A percentile compares a stretch with the other conserved stretches of the same genome.
These are phyloP conservation scores for Peucedramus taeniatus DNA, from an alignment of 2,113 vertebrate species.

Conservation along the genomic window DNA sequence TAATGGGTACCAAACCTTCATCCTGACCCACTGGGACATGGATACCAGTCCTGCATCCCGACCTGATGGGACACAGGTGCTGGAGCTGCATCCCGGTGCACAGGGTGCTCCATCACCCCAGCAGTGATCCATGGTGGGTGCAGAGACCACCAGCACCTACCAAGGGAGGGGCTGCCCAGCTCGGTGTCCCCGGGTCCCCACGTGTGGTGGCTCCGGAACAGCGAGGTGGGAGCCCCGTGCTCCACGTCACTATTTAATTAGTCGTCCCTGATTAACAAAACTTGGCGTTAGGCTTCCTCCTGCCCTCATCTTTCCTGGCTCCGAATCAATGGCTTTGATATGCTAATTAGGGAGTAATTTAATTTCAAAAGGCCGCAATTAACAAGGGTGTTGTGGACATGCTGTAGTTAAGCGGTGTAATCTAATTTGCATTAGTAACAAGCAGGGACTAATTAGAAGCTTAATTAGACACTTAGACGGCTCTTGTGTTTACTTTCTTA, in stretches of 20 bases:
- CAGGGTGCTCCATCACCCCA: background rate
- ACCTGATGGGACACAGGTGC: rapidly evolving
- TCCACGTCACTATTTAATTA: conserved; percentile 95
- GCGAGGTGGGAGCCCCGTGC: conserved; percentile 44
- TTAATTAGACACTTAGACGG: conserved; percentile 99
- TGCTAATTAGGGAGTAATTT: conserved; percentile 99
- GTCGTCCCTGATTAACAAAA: conserved; percentile 97
- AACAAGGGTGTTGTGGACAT: conserved; percentile 99
- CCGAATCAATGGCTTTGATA: conserved; percentile 99
- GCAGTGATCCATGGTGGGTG: rapidly evolving
- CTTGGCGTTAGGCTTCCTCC: conserved; percentile 96
- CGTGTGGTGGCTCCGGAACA: background rate
- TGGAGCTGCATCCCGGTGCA: rapidly evolving
- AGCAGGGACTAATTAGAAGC: conserved; percentile 99
- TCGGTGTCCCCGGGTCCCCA: background rate
- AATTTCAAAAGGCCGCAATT: conserved; percentile 99
- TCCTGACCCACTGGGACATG: rapidly evolving
- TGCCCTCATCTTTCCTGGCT: conserved; percentile 85
- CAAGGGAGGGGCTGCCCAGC: background rate
- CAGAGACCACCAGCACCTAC: background rate
- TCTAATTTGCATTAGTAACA: conserved; percentile 99
- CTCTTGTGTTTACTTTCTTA: conserved; percentile 99
- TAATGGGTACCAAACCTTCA: rapidly evolving
- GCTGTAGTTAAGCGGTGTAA: conserved; percentile 99
- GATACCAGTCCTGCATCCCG: rapidly evolving